Percentiles rank a stretch among this genome's conserved stretches.
phyloP scores from a whole-genome alignment of 2,797 vertebrate species.

The Lithobates sylvaticus region DNA sequence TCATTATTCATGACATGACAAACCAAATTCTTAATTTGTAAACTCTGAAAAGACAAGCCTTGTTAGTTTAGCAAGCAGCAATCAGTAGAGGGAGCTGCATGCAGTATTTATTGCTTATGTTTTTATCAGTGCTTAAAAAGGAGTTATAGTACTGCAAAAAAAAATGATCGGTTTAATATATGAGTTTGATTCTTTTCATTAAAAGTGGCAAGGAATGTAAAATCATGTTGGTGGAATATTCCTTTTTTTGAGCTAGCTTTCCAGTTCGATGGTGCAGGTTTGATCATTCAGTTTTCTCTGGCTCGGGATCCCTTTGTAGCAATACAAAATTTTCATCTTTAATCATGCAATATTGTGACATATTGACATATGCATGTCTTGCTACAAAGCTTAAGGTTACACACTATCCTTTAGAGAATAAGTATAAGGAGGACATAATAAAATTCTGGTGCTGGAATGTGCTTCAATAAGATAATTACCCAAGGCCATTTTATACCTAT shows the following conservation, averaged over 20 bases:
- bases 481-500: too few relatives aligned
- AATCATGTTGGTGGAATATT: background rate
- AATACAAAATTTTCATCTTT: conserved; percentile 22
- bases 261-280: conserved; percentile 12
- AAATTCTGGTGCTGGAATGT: background rate
- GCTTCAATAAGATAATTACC: background rate
- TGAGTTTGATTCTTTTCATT: background rate
- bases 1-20: background rate
- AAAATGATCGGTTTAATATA: background rate
- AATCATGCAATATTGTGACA: conserved; percentile 43
- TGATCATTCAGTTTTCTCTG: conserved; percentile 20
- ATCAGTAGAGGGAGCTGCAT: background rate
- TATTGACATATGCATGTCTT: too few relatives aligned
- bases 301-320: conserved; percentile 17
- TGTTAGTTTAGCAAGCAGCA: background rate
- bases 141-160: background rate
- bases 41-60: background rate
- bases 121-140: too few relatives aligned
- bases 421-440: conserved; percentile 19
- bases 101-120: background rate
- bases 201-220: background rate
- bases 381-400: conserved; percentile 41
- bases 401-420: conserved; percentile 16
- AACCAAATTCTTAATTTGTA: background rate
- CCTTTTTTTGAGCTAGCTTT: background rate